Conservation (phyloP, 2,797 vertebrate species). For the Nannoperca australis region DNA sequence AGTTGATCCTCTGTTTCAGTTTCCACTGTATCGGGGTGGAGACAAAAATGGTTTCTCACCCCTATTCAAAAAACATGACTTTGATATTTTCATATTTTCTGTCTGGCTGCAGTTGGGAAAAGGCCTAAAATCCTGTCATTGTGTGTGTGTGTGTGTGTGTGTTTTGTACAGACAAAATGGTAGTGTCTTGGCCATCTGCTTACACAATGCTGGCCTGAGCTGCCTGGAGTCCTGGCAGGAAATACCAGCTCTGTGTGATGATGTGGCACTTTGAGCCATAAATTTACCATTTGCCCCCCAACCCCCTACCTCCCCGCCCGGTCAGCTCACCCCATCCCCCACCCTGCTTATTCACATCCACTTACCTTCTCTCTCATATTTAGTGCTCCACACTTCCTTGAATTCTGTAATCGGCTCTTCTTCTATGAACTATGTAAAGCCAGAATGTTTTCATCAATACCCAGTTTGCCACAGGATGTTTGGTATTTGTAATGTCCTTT, state of each 20-base stretch:
- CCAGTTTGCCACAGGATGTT: neutral
- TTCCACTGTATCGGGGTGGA: neutral
- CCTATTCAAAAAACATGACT: neutral
- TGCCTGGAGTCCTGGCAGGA: slow-evolving; percentile 73
- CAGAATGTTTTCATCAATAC: slow-evolving; percentile 2
- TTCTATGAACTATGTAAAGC: neutral
- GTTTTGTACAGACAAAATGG: slow-evolving; percentile 43
- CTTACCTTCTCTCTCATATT: slow-evolving; percentile 19
- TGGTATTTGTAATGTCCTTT: neutral
- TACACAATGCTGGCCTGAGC: slow-evolving; percentile 62
- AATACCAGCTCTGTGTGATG: slow-evolving; percentile 81
- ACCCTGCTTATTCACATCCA: slow-evolving; percentile 10
- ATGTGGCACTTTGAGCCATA: slow-evolving; percentile 82
- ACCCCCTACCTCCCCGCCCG: slow-evolving; percentile 13
- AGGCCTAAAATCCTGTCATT: neutral
- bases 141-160: slow-evolving; percentile 1
- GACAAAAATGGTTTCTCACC: neutral
- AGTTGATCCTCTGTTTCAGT: neutral
- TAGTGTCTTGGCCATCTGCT: slow-evolving; percentile 75
- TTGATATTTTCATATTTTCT: neutral
- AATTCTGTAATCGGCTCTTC: neutral
- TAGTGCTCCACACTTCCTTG: neutral
- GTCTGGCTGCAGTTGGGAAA: neutral
- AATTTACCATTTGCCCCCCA: slow-evolving; percentile 67
- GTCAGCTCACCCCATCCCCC: slow-evolving; percentile 34